These are phyloP conservation scores for Anastrepha ludens DNA, from an alignment of 1,140 invertebrate species.

Conservation along the genomic window DNA sequence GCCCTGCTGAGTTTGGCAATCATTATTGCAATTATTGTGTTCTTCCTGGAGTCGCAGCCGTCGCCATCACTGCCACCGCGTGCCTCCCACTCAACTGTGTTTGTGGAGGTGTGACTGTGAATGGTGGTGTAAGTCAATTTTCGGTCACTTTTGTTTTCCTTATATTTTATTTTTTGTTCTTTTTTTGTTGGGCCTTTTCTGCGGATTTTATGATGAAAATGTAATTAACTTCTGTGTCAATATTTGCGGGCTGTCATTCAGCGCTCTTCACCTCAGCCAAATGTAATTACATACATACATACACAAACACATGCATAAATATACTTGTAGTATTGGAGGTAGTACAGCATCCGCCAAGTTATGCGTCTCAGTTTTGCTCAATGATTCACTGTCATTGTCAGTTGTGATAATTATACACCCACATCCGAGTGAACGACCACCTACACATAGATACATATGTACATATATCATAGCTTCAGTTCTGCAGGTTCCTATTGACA, in stretches of 20 bases:
- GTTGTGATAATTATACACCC: not conserved
- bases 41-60: not conserved
- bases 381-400: not conserved
- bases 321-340: no score
- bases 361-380: not conserved
- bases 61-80: not conserved
- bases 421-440: not conserved
- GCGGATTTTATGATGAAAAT: constrained; percentile 27
- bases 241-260: constrained; percentile 21
- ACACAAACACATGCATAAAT: no score
- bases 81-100: not conserved
- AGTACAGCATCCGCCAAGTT: not conserved
- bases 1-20: not conserved
- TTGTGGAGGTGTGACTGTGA: not conserved
- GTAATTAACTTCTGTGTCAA: constrained; percentile 36
- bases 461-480: not conserved
- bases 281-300: no score
- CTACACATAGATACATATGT: no score
- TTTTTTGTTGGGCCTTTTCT: not conserved
- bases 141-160: not conserved
- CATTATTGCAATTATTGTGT: not conserved
- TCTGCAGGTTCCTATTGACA: not conserved
- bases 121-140: not conserved
- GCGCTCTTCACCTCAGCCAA: not conserved
- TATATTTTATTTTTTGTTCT: not conserved